phyloP scores from a whole-genome alignment of 2,888 invertebrate genomes.

The Cecidostiba fungosa region DNA sequence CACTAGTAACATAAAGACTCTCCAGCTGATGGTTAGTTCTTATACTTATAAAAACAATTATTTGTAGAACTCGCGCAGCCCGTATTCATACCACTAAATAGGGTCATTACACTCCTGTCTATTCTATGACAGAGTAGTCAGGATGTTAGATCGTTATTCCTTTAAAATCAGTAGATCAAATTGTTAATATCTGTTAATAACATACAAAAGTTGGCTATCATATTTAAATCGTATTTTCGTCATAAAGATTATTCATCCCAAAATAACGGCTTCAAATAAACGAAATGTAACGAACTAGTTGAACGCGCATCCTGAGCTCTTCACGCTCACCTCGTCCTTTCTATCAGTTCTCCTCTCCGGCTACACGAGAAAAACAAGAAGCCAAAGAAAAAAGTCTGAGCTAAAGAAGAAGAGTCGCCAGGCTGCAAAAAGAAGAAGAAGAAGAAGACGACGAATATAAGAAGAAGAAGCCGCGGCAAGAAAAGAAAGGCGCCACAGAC shows the following conservation, averaged over 20 bases:
- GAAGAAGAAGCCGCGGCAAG: conserved; percentile 40
- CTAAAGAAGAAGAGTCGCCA: conserved; percentile 4
- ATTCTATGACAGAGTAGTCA: no score
- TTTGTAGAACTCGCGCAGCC: no score
- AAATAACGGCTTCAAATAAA: background rate
- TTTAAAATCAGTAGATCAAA: no score
- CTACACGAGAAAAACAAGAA: conserved; percentile 1
- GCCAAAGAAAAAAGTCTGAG: background rate
- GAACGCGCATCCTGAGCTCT: background rate
- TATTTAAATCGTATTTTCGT: background rate
- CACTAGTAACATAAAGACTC: no score
- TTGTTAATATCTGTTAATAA: no score
- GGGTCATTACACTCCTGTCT: no score
- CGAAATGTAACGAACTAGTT: background rate
- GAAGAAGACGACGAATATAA: background rate
- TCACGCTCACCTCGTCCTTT: background rate
- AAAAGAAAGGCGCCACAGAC: conserved; percentile 67
- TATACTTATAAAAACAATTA: no score
- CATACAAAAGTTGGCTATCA: no score
- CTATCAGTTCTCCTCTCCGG: background rate
- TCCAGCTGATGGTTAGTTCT: no score
- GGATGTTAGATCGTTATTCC: no score
- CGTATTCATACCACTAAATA: no score
- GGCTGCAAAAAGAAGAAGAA: conserved; percentile 5
- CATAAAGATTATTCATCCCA: background rate